Evolutionary conservation across 2,888 invertebrate genomes (phyloP), one percentile per base, ranked within the genome.

Genomic region (Liopterus haemorrhoidalis): DNA sequence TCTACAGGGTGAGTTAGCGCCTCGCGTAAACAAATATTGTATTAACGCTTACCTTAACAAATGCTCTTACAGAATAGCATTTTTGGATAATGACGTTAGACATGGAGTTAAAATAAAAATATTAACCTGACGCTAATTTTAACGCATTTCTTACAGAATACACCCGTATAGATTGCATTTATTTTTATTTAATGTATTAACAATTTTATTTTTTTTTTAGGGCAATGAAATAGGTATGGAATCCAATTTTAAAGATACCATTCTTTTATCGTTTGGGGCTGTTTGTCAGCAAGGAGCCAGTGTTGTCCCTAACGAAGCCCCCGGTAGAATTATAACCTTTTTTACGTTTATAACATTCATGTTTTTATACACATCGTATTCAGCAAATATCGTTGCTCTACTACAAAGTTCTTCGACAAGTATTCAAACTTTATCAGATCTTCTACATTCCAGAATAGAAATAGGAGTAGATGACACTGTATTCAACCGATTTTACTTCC

Each of bases 381-480:
- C 85, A 1, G 85, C 85, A 0, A 84, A 83, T 56, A 85, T 85
- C 33, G 85, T 85, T 0, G 82, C 83, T 1, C 64, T 85, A 1
- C 69, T 85, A 1, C 84, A 85, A 59, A 81, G 84, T 0, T 81
- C 84, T 18, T 81, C 84, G 0, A 74, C 75, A 1, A 76, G 78
- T 52, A 81, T 85, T 43, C 73, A 72, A 54, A 79, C 77, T 0
- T 59, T 82, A 6, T 68, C 73, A 1, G 82, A 84, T 59, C 67
- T 85, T 16, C 63, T 81, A 2, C 70, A 77, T 48, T 83, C 84
- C 1, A 72, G 82, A 9, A 62, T 85, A 9, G 73, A 72, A 50
- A 70, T 84, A 35, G 84, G 79, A 1, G 79, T 80, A 0, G 78
- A 83, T 55, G 81, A 85, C 52, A 78, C 78, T 1, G 76, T 81